These are phyloP conservation scores for Athalia circularis DNA, from an alignment of 2,888 invertebrate genomes.

Conservation along the genomic window DNA sequence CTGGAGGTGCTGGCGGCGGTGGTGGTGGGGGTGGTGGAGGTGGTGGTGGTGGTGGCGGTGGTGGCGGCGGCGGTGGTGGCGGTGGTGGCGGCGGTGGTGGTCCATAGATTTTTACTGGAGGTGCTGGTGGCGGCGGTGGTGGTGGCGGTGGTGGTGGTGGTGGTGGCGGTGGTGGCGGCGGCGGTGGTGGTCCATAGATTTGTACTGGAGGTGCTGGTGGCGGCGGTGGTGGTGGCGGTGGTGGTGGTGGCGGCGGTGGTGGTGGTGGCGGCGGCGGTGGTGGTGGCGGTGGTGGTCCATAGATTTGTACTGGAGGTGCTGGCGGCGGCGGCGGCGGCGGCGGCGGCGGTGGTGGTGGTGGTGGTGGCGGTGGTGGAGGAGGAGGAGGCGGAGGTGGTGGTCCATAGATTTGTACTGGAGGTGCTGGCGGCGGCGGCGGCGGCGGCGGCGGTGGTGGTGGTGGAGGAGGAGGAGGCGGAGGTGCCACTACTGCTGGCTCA, in stretches of 20 bases:
- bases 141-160: background rate
- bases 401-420: background rate
- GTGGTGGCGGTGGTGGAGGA: constrained; percentile 13
- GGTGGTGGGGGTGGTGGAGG: constrained; percentile 23
- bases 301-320: background rate
- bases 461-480: constrained; percentile 9
- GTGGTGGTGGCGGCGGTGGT: constrained; percentile 12
- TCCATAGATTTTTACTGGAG: background rate
- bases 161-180: constrained; percentile 4
- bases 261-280: constrained; percentile 1
- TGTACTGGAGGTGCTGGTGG: background rate
- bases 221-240: constrained; percentile 14
- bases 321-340: background rate
- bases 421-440: constrained; percentile 2
- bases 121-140: background rate
- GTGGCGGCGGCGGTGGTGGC: background rate
- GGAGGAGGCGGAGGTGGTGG: background rate
- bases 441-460: constrained; percentile 11
- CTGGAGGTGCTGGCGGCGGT: background rate
- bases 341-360: background rate
- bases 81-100: background rate
- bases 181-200: background rate
- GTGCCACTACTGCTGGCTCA: background rate
- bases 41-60: constrained; percentile 1
- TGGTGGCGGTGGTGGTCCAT: background rate